phyloP scores from a whole-genome alignment of 2,888 invertebrate genomes.

The Mesoligia furuncula region DNA sequence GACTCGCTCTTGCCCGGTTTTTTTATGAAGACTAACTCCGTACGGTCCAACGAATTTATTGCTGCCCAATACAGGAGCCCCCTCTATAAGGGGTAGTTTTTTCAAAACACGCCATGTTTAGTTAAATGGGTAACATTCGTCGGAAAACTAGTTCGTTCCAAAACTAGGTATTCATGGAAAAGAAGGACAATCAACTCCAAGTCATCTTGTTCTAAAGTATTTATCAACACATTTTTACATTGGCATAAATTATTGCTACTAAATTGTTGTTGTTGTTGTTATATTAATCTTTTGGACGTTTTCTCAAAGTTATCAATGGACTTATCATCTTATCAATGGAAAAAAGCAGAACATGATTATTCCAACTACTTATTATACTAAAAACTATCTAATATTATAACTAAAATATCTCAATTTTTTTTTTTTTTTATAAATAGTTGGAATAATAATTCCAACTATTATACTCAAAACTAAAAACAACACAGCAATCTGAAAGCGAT shows the following conservation, averaged over 20 bases:
- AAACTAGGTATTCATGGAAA: neutral
- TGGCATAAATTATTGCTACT: neutral
- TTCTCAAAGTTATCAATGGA: no score
- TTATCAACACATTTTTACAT: neutral
- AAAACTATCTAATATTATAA: no score
- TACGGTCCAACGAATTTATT: slow-evolving; percentile 3
- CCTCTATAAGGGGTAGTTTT: neutral
- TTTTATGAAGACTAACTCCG: slow-evolving; percentile 4
- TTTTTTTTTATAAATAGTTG: no score
- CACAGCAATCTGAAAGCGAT: neutral
- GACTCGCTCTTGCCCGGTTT: no score
- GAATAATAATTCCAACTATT: no score
- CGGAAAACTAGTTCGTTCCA: neutral
- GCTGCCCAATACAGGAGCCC: neutral
- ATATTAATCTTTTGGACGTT: neutral
- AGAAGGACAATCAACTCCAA: neutral
- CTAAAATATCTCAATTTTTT: no score
- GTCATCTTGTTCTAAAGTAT: neutral
- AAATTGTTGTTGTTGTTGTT: no score
- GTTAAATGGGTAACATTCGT: neutral
- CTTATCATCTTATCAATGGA: no score
- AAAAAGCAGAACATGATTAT: no score
- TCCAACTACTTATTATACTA: no score
- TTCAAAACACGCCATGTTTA: neutral
- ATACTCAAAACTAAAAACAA: neutral